Evolutionary conservation across 2,888 invertebrate species (phyloP).

Genomic region (Micoletzkya japonica): DNA sequence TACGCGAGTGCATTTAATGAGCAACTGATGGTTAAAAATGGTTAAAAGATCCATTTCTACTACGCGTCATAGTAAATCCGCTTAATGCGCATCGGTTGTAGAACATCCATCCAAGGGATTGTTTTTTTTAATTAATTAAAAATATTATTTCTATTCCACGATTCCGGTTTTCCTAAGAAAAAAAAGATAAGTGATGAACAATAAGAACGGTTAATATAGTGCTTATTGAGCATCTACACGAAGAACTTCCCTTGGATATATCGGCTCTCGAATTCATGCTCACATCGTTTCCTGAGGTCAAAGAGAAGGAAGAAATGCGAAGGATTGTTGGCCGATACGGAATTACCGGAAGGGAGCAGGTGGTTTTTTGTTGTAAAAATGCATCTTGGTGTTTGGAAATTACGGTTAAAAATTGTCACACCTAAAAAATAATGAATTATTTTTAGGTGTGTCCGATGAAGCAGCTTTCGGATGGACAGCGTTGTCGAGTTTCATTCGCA

Average conservation of each 20-base stretch:
- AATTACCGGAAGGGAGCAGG: constrained; percentile 92
- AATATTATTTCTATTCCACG: no score
- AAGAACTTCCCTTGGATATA: constrained; percentile 87
- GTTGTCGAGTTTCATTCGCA: constrained; percentile 96
- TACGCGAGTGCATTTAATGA: no score
- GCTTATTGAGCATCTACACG: constrained; percentile 83
- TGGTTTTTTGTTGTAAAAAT: constrained; percentile 65
- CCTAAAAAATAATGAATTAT: not conserved
- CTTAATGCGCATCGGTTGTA: no score
- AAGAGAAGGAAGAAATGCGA: constrained; percentile 97
- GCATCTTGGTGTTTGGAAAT: no score
- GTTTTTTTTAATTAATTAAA: no score
- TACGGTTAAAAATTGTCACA: no score
- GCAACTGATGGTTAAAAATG: no score
- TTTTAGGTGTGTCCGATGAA: constrained; percentile 84
- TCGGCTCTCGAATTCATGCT: constrained; percentile 98
- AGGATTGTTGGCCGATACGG: constrained; percentile 98
- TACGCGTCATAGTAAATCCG: no score
- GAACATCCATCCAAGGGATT: no score
- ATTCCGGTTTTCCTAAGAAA: no score
- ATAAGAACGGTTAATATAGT: no score
- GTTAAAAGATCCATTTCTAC: no score
- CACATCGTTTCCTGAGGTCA: constrained; percentile 91
- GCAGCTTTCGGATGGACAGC: constrained; percentile 93
- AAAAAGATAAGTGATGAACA: not conserved